phyloP scores from a whole-genome alignment of 2,888 invertebrate genomes.

The Entomobrya proxima region DNA sequence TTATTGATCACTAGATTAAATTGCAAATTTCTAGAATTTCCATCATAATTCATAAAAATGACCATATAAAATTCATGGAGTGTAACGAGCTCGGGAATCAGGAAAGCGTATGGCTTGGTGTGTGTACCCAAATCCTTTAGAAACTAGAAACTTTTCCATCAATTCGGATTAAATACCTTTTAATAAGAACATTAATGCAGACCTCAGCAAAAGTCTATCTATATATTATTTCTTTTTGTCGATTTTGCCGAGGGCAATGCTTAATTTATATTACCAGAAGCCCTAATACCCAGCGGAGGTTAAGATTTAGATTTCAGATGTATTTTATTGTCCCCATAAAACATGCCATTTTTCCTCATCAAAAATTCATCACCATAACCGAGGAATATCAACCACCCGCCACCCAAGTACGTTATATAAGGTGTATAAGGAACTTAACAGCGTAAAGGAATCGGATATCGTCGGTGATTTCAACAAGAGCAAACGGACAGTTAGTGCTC shows the following conservation, averaged over 20 bases:
- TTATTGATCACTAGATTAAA: slow-evolving; percentile 34
- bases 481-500: background rate
- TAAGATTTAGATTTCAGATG: background rate
- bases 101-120: background rate
- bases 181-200: too few relatives aligned
- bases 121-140: too few relatives aligned
- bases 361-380: slow-evolving; percentile 55
- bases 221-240: too few relatives aligned
- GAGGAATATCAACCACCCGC: slow-evolving; percentile 24
- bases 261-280: too few relatives aligned
- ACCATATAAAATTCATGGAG: background rate
- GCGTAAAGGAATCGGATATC: background rate
- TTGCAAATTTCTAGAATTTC: slow-evolving; percentile 32
- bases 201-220: too few relatives aligned
- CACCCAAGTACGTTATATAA: slow-evolving; percentile 44
- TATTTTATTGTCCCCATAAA: too few relatives aligned
- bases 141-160: too few relatives aligned
- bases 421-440: background rate
- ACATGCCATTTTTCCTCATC: slow-evolving; percentile 25
- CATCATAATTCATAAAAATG: slow-evolving; percentile 1
- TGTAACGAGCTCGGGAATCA: background rate
- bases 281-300: too few relatives aligned
- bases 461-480: slow-evolving; percentile 1
- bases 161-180: too few relatives aligned
- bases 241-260: too few relatives aligned